Conservation (phyloP, 1,140 invertebrate genomes). For the Spodoptera frugiperda region DNA sequence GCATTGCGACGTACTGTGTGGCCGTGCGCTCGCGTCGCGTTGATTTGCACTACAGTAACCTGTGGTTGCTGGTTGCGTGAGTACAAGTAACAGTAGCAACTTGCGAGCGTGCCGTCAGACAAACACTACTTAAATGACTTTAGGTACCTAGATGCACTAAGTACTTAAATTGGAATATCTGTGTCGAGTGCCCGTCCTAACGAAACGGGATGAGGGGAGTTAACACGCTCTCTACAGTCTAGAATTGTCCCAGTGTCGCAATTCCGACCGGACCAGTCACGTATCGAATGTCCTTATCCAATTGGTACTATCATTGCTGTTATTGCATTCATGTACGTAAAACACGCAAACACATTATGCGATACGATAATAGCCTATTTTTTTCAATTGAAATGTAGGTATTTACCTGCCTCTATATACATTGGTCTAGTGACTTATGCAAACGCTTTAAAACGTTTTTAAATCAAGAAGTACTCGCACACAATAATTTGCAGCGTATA, state of each 20-base stretch:
- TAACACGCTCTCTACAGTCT: background rate
- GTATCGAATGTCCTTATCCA: conserved; percentile 31
- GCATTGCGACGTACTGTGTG: background rate
- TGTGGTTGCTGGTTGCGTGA: conserved; percentile 32
- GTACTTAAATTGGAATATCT: conserved; percentile 34
- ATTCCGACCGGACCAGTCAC: background rate
- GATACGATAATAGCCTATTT: conserved; percentile 13
- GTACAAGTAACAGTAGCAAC: conserved; percentile 42
- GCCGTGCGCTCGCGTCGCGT: conserved; percentile 27
- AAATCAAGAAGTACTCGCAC: background rate
- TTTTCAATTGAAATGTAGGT: conserved; percentile 9
- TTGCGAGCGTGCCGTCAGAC: conserved; percentile 22
- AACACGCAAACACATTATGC: conserved; percentile 6
- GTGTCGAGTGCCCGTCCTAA: conserved; percentile 11
- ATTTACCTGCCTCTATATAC: background rate
- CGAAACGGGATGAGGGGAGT: conserved; percentile 23
- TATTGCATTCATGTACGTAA: conserved; percentile 23
- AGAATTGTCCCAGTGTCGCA: conserved; percentile 9
- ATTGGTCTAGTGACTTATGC: background rate
- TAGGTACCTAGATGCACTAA: conserved; percentile 14
- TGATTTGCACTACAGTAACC: conserved; percentile 14
- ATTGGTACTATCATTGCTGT: conserved; percentile 20
- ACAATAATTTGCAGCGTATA: conserved; percentile 26
- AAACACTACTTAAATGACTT: conserved; percentile 5
- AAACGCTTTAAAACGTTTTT: conserved; percentile 7